phyloP scores from a whole-genome alignment of 2,888 invertebrate species.

The Cantharis lateralis region DNA sequence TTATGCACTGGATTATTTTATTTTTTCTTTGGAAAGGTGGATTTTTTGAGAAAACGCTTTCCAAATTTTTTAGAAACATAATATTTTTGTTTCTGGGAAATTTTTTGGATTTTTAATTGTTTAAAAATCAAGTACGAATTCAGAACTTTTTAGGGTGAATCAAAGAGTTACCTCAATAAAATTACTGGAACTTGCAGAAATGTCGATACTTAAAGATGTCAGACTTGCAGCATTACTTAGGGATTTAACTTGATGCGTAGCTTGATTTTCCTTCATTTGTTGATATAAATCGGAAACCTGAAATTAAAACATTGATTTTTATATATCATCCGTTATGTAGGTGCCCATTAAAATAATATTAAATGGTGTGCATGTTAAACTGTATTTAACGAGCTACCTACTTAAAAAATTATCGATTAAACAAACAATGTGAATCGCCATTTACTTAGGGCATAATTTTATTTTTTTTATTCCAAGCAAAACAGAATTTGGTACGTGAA shows the following conservation, averaged over 20 bases:
- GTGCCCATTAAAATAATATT: not conserved
- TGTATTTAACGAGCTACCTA: not conserved
- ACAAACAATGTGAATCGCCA: not conserved
- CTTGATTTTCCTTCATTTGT: constrained; percentile 68
- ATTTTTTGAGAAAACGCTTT: too few relatives aligned
- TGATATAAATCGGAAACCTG: constrained; percentile 76
- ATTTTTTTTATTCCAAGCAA: not conserved
- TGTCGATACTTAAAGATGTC: constrained; percentile 75
- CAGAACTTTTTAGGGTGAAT: too few relatives aligned
- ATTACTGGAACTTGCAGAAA: constrained; percentile 85
- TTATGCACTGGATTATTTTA: too few relatives aligned
- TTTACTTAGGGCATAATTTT: not conserved
- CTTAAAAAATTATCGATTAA: not conserved
- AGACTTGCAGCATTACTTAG: constrained; percentile 64
- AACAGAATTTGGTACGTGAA: not conserved
- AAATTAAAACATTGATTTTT: constrained; percentile 38
- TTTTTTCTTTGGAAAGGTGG: too few relatives aligned
- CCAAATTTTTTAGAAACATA: too few relatives aligned
- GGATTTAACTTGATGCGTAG: constrained; percentile 48
- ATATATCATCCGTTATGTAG: not conserved
- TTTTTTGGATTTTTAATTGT: too few relatives aligned
- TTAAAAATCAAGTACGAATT: too few relatives aligned
- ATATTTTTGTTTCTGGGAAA: too few relatives aligned
- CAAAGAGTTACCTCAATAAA: constrained; percentile 89
- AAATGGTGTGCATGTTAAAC: not conserved